A percentile compares a stretch with the other conserved stretches of the same genome.
Evolutionary conservation across 2,113 vertebrate genomes (phyloP).

Genomic region (Marcusenius ussheri): DNA sequence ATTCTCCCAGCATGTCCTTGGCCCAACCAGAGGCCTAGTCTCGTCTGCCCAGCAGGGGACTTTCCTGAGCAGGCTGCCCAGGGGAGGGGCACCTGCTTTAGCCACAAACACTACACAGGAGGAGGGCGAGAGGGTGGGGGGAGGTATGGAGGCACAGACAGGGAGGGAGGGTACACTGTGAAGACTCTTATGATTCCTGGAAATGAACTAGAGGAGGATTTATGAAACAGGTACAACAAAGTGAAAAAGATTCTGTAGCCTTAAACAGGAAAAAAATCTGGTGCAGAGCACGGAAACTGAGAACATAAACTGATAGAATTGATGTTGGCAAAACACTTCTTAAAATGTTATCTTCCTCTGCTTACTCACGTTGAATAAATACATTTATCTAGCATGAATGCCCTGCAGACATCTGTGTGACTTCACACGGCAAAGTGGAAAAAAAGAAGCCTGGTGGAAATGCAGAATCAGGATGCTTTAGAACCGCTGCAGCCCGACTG

Average conservation of each 20-base stretch:
- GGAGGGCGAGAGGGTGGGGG: slow-evolving; percentile 38
- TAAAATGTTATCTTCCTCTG: slow-evolving; percentile 58
- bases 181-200: slow-evolving; percentile 61
- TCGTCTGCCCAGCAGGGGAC: slow-evolving; percentile 63
- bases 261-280: slow-evolving; percentile 25
- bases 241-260: slow-evolving; percentile 30
- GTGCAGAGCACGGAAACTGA: slow-evolving; percentile 53
- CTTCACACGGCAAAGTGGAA: not conserved
- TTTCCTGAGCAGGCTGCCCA: slow-evolving; percentile 68
- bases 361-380: slow-evolving; percentile 52
- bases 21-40: slow-evolving; percentile 60
- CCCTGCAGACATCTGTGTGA: slow-evolving; percentile 39
- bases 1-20: slow-evolving; percentile 61
- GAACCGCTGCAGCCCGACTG: not conserved
- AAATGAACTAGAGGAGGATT: slow-evolving; percentile 56
- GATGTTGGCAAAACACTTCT: slow-evolving; percentile 47
- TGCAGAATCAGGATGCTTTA: not conserved
- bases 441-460: not conserved
- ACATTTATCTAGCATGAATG: slow-evolving; percentile 58
- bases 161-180: slow-evolving; percentile 44
- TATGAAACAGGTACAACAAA: slow-evolving; percentile 62
- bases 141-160: not conserved
- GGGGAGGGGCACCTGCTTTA: slow-evolving; percentile 71
- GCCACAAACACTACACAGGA: slow-evolving; percentile 55
- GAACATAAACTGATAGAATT: slow-evolving; percentile 55